phyloP scores from a whole-genome alignment of 92 coral and sea anemone species.

The Hydrozoanthus gracilis region DNA sequence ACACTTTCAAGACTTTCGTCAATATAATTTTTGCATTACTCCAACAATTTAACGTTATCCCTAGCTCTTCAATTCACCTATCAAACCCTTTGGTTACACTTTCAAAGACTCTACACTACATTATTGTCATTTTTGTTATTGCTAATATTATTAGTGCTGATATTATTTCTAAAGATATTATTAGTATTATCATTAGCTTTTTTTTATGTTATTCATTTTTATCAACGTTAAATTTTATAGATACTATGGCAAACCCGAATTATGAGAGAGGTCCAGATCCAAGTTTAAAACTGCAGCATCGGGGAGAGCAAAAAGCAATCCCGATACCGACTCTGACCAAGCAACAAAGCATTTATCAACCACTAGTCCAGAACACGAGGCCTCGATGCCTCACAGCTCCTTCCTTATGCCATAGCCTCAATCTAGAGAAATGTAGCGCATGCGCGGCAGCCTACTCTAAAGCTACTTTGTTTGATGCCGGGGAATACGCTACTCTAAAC shows the following conservation, averaged over 20 bases:
- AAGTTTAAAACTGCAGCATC: neutral
- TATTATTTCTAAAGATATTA: neutral
- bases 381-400: constrained; percentile 31
- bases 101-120: too few relatives aligned
- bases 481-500: constrained; percentile 5
- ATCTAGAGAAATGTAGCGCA: neutral
- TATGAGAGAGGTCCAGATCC: constrained; percentile 43
- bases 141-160: too few relatives aligned
- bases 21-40: too few relatives aligned
- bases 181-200: neutral
- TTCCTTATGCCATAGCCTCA: neutral
- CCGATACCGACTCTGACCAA: constrained; percentile 11
- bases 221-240: neutral
- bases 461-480: neutral
- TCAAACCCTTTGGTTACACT: too few relatives aligned
- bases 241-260: constrained; percentile 3
- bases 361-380: constrained; percentile 27
- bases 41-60: too few relatives aligned
- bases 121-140: too few relatives aligned
- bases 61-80: too few relatives aligned
- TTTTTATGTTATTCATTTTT: neutral
- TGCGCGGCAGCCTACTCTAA: neutral
- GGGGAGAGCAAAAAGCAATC: neutral
- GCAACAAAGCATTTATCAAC: constrained; percentile 36
- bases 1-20: too few relatives aligned